Base-by-base conservation (phyloP, 53 echinoderm and acorn worm species). In the Zoroaster sp. region DNA sequence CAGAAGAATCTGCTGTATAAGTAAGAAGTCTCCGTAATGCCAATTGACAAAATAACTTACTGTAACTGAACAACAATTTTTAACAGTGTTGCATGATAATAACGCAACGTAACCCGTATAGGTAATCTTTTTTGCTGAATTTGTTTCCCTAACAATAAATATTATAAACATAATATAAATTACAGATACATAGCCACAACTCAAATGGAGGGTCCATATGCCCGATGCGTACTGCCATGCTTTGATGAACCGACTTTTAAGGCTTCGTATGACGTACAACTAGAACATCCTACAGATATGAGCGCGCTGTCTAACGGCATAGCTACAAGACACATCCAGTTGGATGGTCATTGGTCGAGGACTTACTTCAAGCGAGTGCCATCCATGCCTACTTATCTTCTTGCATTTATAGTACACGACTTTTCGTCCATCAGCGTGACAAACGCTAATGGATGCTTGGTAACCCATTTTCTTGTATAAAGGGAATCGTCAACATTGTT, bases 381-480 rank as follows among this genome's bases (percentile, higher is more conserved):
- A 15, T 66, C 49, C 38, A 87, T 90, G 87, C 72, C 93, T 15
- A 90, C 93, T 12, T 87, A 93, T 54, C 80, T 87, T 35, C 77
- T 93, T 2, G 96, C 96, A 2, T 96, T 96, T 70, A 75, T 96
- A 43, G 96, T 96, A 66, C 88, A 91, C 25, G 89, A 96, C 65
- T 94, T 94, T 34, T 51, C 21, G 10, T 83, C 80, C 73, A 93
- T 88, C 13, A 80, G 89, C 10, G 75, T 32, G 3, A 72, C 66
- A 9, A 96, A 94, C 30, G 72, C 23, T 3, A 82, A 91, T 41
- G 91, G 88, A 32, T 91, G 94, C 20, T 63, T 91, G 79, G 96
- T 94, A 83, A 94, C 91, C 59, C 30, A 25, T 59, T 59, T 25
- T 23, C 21, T 5, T 21, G 18, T 54, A 3, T 54, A 4, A 54